Evolutionary conservation across 1,140 invertebrate species (phyloP).

Genomic region (Bombus polaris): DNA sequence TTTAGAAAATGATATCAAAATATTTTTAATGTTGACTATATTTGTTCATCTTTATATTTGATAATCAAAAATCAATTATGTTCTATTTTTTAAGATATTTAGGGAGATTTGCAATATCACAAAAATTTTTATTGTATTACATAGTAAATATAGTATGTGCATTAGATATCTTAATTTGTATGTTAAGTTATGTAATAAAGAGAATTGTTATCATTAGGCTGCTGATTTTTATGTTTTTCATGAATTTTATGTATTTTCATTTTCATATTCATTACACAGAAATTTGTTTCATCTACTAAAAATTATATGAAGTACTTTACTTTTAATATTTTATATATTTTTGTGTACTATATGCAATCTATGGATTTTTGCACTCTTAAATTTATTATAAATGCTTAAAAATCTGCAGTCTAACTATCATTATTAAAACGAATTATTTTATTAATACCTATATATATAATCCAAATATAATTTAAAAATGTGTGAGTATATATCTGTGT

Average conservation of each 20-base stretch:
- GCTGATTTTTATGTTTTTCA: too few species aligned
- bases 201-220: conserved; percentile 18
- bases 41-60: not conserved
- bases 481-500: not conserved
- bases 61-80: not conserved
- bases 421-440: conserved; percentile 8
- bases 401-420: too few species aligned
- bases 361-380: too few species aligned
- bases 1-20: not conserved
- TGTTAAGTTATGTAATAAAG: conserved; percentile 29
- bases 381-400: too few species aligned
- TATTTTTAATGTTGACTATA: not conserved
- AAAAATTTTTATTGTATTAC: conserved; percentile 5
- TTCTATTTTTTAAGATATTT: not conserved
- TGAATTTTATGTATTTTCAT: too few species aligned
- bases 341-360: too few species aligned
- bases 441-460: not conserved
- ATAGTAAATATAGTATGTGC: not conserved
- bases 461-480: not conserved
- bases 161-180: conserved; percentile 21
- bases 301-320: too few species aligned
- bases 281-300: too few species aligned
- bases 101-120: not conserved
- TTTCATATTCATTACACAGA: too few species aligned
- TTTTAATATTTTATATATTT: too few species aligned